phyloP scores from a whole-genome alignment of 2,888 invertebrate genomes.

The Carabus problematicus region DNA sequence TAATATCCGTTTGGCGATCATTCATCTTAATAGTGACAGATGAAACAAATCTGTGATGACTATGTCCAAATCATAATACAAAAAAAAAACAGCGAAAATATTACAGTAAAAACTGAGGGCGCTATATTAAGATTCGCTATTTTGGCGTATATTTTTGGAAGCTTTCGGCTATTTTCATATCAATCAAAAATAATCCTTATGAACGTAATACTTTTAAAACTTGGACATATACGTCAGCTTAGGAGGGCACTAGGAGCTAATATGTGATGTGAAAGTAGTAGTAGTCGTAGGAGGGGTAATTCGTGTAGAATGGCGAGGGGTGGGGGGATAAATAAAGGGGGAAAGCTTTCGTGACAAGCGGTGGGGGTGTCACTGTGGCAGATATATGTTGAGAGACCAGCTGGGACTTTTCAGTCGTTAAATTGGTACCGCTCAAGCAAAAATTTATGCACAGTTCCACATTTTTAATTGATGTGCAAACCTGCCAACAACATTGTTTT shows the following conservation, averaged over 20 bases:
- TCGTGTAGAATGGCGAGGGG: neutral
- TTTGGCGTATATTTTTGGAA: conserved; percentile 8
- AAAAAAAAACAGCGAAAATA: too few relatives aligned
- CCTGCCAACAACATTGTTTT: conserved; percentile 3
- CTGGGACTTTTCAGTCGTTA: conserved; percentile 39
- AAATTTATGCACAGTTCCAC: conserved; percentile 36
- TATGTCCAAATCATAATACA: too few relatives aligned
- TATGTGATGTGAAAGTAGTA: conserved; percentile 5
- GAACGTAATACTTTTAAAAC: conserved; percentile 49
- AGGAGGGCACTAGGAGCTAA: conserved; percentile 27
- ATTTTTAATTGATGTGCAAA: conserved; percentile 14
- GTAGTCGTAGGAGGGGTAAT: neutral
- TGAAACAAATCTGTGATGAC: too few relatives aligned
- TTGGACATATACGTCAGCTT: conserved; percentile 35
- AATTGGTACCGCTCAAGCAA: conserved; percentile 35
- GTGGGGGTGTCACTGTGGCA: conserved; percentile 8
- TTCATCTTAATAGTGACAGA: too few relatives aligned
- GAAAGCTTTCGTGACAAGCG: neutral
- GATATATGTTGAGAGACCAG: conserved; percentile 38
- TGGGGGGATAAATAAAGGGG: too few relatives aligned
- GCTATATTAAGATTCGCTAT: too few relatives aligned
- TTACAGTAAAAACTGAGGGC: too few relatives aligned
- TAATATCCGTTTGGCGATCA: too few relatives aligned
- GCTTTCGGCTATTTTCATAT: conserved; percentile 48
- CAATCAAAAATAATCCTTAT: conserved; percentile 49